phyloP scores from a whole-genome alignment of 2,888 invertebrate genomes.

The Gymnoscelis rufifasciata region DNA sequence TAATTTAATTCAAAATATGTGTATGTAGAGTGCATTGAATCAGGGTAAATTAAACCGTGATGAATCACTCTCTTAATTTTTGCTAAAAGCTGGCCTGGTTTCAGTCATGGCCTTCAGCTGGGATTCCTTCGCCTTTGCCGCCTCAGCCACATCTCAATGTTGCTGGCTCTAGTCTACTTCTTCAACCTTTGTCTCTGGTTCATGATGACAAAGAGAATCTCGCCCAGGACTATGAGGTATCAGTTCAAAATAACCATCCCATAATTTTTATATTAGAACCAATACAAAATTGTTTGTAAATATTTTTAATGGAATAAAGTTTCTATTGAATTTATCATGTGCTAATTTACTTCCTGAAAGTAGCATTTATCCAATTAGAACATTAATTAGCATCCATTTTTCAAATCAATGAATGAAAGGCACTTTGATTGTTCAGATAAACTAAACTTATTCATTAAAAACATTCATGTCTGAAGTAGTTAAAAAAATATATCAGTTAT shows the following conservation, averaged over 20 bases:
- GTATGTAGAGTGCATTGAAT: no score
- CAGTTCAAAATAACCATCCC: conserved; percentile 52
- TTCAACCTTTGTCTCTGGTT: conserved; percentile 69
- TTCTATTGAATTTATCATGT: neutral
- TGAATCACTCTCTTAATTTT: neutral
- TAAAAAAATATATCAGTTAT: neutral
- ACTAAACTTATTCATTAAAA: no score
- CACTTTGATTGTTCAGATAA: no score
- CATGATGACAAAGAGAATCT: conserved; percentile 58
- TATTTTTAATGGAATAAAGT: conserved; percentile 30
- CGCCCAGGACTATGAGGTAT: conserved; percentile 54
- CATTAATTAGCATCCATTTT: no score
- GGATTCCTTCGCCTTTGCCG: conserved; percentile 64
- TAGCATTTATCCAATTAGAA: no score
- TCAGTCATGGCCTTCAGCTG: conserved; percentile 60
- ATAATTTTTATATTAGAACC: conserved; percentile 16
- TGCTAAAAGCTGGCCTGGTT: conserved; percentile 30
- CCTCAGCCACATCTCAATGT: conserved; percentile 67
- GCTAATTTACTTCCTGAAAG: no score
- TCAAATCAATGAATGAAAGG: no score
- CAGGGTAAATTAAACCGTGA: no score
- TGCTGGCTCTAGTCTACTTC: conserved; percentile 63
- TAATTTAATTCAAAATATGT: no score
- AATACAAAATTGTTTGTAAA: conserved; percentile 21
- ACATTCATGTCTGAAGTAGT: neutral